A percentile compares a stretch with the other conserved stretches of the same genome.
phyloP scores from a whole-genome alignment of 2,113 vertebrate species.

The Chionomys nivalis region DNA sequence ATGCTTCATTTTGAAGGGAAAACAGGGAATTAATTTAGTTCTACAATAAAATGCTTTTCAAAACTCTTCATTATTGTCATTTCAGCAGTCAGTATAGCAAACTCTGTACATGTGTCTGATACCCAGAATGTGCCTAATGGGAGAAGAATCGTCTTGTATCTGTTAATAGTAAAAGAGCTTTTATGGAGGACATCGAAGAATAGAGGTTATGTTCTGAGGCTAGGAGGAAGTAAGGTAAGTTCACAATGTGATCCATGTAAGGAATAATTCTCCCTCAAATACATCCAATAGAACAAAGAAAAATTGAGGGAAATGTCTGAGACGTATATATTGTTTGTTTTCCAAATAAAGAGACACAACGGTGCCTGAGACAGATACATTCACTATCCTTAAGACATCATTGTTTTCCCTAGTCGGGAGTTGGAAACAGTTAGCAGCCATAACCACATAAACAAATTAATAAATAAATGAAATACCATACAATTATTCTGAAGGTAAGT shows the following conservation, averaged over 20 bases:
- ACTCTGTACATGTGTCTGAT: neutral
- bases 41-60: neutral
- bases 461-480: neutral
- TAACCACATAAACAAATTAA: neutral
- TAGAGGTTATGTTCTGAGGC: neutral
- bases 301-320: too few relatives aligned
- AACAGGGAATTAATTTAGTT: neutral
- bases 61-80: neutral
- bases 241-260: neutral
- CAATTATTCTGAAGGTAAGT: neutral
- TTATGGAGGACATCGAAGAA: neutral
- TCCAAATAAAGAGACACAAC: neutral
- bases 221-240: neutral
- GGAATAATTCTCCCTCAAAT: neutral
- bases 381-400: neutral
- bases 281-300: neutral
- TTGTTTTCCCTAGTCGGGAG: accelerated
- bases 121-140: neutral
- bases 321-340: neutral
- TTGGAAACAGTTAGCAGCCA: neutral
- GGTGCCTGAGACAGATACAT: neutral
- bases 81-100: neutral
- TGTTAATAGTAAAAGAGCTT: neutral
- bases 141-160: neutral
- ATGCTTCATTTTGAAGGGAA: neutral